Base-by-base conservation (phyloP, 2,888 invertebrate species). In the Leucoma salicis region DNA sequence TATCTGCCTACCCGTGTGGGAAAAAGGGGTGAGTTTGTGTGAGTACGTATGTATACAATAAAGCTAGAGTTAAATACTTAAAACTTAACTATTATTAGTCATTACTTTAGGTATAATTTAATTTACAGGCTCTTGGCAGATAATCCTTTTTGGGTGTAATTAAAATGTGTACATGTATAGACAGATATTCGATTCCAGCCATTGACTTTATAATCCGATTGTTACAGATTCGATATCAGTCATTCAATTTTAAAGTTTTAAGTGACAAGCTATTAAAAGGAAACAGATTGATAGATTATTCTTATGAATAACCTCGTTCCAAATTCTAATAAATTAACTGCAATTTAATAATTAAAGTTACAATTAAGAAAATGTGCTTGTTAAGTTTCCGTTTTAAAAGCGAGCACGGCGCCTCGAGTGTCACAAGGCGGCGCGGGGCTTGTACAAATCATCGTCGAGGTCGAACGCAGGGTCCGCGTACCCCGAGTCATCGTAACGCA, bases 401-500 rank as follows among this genome's bases (percentile, higher is more conserved):
- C 80, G 85, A 66, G 86, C 78, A 69, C 85, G 82, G 60, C 83
- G 78, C 24, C 84, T 78, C 51, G 83, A 75, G 62, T 83, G 91
- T 91, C 91, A 91, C 86, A 91, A 88, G 53, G 76, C 81, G 24
- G 90, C 79, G n/a, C 93, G 91, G 46, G 91, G 76, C 69, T 94
- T 94, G 75, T 91, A 94, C 59, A 92, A 66, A 49, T 94, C 94
- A 50, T 94, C 94, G 48, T 94, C 94, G 51, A 93, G 88, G 63
- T 93, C 94, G 53, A 93, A 91, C 0, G 92, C 92, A 0, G 92
- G 93, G 76, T 94, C 94, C 1, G 92, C 92, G 68, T 93, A 94
- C 5, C 94, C 94, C 14, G 93, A 93, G 80, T 94, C 94, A 60
- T 94, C 94, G 76, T 94, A 94, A 32, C 92, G 87, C 14, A 91